These are phyloP conservation scores for Octonoba sinensis DNA, from an alignment of 2,888 invertebrate genomes.

Conservation along the genomic window DNA sequence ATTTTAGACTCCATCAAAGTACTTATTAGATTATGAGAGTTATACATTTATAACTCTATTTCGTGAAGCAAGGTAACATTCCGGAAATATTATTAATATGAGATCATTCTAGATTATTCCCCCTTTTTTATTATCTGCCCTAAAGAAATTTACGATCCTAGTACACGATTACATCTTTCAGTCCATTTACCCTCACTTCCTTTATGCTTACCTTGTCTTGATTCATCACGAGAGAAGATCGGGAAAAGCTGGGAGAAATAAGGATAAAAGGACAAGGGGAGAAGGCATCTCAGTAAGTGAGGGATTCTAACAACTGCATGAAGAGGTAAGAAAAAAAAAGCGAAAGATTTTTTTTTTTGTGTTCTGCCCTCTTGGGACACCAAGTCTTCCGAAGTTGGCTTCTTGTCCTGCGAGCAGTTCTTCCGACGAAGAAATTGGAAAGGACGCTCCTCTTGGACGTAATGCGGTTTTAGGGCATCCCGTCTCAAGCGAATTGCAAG, in stretches of 20 bases:
- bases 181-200: background rate
- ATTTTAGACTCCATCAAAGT: too few species aligned
- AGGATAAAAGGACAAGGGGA: slow-evolving; percentile 19
- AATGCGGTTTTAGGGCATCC: slow-evolving; percentile 56
- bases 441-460: slow-evolving; percentile 51
- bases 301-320: slow-evolving; percentile 33
- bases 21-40: too few species aligned
- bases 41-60: too few species aligned
- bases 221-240: slow-evolving; percentile 21
- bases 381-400: slow-evolving; percentile 41
- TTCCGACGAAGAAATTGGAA: slow-evolving; percentile 49
- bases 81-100: too few species aligned
- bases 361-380: slow-evolving; percentile 18
- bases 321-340: slow-evolving; percentile 21
- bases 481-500: slow-evolving; percentile 51
- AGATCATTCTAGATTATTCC: background rate
- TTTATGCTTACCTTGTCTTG: slow-evolving; percentile 29
- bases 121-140: background rate
- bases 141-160: slow-evolving; percentile 3
- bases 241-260: slow-evolving; percentile 7
- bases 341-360: slow-evolving; percentile 33
- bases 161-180: background rate
- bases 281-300: slow-evolving; percentile 29
- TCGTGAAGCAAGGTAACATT: too few species aligned
- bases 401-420: slow-evolving; percentile 39